A percentile compares a stretch with the other conserved stretches of the same genome.
These are phyloP conservation scores for Bettongia penicillata DNA, from an alignment of 2,113 vertebrate genomes.

Conservation along the genomic window DNA sequence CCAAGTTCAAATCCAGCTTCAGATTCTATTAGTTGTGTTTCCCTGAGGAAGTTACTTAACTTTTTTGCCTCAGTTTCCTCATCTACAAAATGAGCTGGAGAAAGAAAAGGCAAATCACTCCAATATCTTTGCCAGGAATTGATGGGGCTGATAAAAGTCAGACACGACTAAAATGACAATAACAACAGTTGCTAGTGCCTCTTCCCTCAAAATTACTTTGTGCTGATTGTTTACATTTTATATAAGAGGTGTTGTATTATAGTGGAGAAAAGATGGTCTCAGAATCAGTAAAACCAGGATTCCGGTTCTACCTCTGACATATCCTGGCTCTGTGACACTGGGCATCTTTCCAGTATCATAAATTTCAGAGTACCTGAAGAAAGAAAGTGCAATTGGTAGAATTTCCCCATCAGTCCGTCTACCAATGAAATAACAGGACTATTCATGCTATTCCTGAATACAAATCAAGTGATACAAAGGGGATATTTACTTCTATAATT, in stretches of 20 bases:
- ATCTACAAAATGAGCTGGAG: neutral
- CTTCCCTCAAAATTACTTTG: neutral
- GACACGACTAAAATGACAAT: neutral
- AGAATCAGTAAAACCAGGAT: neutral
- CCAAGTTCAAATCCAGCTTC: neutral
- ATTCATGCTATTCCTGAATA: neutral
- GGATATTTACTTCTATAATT: conserved; percentile 35
- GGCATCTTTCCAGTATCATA: neutral
- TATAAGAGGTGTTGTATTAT: neutral
- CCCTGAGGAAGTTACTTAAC: neutral
- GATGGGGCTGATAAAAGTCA: neutral
- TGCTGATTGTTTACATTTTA: neutral
- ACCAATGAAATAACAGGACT: neutral
- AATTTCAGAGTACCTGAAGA: neutral
- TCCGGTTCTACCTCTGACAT: neutral
- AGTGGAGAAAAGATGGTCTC: neutral
- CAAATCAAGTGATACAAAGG: conserved; percentile 46
- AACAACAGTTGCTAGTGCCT: neutral
- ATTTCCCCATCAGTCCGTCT: neutral
- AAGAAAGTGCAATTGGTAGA: neutral
- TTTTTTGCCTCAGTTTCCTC: neutral
- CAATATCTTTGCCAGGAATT: neutral
- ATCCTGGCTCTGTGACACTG: neutral
- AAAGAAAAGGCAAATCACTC: neutral
- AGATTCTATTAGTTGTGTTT: neutral